These are phyloP conservation scores for Oryctolagus cuniculus DNA, from an alignment of 2,113 vertebrate species.

Conservation along the genomic window DNA sequence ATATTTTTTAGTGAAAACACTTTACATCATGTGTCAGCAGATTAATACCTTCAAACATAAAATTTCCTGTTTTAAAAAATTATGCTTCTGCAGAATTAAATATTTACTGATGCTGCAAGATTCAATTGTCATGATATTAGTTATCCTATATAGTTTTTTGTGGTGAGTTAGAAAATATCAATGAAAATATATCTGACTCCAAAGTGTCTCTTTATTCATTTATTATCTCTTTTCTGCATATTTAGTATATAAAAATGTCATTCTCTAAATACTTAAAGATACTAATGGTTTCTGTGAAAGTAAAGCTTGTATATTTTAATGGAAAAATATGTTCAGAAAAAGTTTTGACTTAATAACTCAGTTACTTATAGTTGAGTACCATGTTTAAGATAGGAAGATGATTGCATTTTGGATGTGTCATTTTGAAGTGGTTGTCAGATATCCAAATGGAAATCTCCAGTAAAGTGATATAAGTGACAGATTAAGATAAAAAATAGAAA, in stretches of 20 bases:
- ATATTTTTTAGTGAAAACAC: neutral
- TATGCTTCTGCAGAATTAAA: neutral
- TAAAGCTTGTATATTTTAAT: conserved; percentile 27
- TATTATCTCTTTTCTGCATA: neutral
- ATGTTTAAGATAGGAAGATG: neutral
- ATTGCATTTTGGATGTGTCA: neutral
- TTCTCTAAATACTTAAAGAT: conserved; percentile 14
- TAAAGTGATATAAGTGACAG: neutral
- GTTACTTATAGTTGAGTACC: neutral
- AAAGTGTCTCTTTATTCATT: neutral
- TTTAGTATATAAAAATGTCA: neutral
- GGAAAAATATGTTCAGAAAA: conserved; percentile 12
- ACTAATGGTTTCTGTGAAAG: conserved; percentile 10
- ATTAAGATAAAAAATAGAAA: neutral
- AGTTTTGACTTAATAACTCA: neutral
- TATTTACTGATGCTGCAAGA: neutral
- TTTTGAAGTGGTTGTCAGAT: conserved; percentile 3
- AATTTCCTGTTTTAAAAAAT: neutral
- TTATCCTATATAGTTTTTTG: neutral
- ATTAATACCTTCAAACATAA: neutral
- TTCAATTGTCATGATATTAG: neutral
- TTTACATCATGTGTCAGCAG: neutral
- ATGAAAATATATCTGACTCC: neutral
- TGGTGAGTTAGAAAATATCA: conserved; percentile 34
- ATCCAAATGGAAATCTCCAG: neutral